phyloP scores from a whole-genome alignment of 1,140 invertebrate genomes.

The Dinoponera quadriceps region DNA sequence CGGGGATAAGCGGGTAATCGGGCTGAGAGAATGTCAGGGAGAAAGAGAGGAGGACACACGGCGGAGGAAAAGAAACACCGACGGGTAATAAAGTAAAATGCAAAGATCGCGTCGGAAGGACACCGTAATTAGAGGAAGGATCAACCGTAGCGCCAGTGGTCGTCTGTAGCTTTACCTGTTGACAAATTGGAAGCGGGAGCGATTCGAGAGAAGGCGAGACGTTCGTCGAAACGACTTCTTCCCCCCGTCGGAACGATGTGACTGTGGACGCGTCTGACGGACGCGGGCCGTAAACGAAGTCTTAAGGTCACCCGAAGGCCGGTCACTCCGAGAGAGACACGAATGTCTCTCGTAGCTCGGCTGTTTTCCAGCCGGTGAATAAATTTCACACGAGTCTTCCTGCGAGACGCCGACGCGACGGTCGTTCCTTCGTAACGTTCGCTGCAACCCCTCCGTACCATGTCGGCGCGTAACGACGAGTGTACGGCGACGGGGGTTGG shows the following conservation, averaged over 20 bases:
- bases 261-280: background rate
- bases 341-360: background rate
- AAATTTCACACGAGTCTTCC: conserved; percentile 72
- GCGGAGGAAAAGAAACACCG: conserved; percentile 22
- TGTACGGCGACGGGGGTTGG: conserved; percentile 41
- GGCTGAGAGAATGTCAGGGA: conserved; percentile 21
- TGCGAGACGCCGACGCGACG: conserved; percentile 45
- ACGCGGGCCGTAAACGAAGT: background rate
- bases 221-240: background rate
- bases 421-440: conserved; percentile 13
- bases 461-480: conserved; percentile 23
- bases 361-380: conserved; percentile 69
- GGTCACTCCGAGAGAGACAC: conserved; percentile 1
- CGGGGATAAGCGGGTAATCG: conserved; percentile 24
- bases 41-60: background rate
- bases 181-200: conserved; percentile 1
- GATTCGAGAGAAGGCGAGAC: background rate
- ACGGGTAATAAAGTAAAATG: conserved; percentile 24
- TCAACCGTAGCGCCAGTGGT: background rate
- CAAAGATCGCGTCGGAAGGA: background rate
- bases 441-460: background rate
- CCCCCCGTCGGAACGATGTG: background rate
- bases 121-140: background rate
- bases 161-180: background rate
- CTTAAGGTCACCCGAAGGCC: background rate